Conservation (phyloP, 2,113 vertebrate genomes). For the Saccopteryx bilineata region DNA sequence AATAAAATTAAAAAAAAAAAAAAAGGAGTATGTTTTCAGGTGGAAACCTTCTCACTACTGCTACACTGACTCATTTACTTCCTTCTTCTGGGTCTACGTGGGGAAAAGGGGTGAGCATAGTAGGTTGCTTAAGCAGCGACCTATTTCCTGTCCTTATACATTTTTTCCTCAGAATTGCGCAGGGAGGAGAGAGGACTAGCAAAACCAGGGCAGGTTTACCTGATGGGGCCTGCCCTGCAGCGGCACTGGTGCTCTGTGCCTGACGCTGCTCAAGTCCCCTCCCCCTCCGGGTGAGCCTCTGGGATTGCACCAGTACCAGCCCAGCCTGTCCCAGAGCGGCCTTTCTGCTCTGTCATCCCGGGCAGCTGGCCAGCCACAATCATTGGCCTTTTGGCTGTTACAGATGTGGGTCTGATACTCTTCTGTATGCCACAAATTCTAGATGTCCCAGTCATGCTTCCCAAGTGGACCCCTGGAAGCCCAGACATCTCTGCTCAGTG, state of each 20-base stretch:
- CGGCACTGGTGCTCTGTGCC: neutral
- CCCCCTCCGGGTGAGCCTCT: neutral
- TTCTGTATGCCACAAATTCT: neutral
- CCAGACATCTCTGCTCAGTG: neutral
- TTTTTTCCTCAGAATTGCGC: neutral
- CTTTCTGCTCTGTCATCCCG: neutral
- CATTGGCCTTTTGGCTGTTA: neutral
- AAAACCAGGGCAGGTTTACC: neutral
- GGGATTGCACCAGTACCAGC: neutral
- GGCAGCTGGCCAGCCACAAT: neutral
- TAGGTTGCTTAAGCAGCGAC: neutral
- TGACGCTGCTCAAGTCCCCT: no score
- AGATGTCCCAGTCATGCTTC: neutral
- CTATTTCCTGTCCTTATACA: neutral
- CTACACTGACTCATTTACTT: neutral
- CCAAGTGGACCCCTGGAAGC: neutral
- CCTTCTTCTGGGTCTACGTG: neutral
- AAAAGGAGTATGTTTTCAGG: neutral
- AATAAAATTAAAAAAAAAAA: neutral
- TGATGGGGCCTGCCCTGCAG: no score
- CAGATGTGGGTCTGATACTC: neutral
- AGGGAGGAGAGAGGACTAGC: neutral
- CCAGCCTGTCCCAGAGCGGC: neutral
- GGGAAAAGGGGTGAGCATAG: neutral
- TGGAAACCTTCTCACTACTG: neutral